Evolutionary conservation across 1,140 invertebrate genomes (phyloP).

Genomic region (Lordiphosa clarofinis): DNA sequence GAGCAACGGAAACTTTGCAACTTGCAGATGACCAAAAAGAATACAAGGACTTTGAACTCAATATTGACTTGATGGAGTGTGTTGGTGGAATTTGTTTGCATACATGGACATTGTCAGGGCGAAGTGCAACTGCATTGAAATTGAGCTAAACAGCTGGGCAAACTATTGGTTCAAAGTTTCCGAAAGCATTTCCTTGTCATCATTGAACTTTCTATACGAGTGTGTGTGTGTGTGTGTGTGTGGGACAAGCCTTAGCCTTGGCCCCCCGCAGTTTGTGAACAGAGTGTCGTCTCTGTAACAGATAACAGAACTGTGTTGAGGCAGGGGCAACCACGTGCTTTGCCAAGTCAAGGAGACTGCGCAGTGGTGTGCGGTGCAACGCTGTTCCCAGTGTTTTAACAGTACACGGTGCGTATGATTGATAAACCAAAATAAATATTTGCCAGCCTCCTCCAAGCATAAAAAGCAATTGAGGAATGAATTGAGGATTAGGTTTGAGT

Average conservation of each 20-base stretch:
- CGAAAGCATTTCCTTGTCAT: conserved; percentile 71
- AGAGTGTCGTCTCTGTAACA: background rate
- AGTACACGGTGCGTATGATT: conserved; percentile 68
- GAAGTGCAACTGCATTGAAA: conserved; percentile 35
- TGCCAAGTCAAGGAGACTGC: conserved; percentile 54
- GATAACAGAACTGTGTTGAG: conserved; percentile 26
- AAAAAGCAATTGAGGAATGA: conserved; percentile 24
- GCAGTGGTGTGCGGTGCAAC: conserved; percentile 19
- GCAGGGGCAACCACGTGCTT: conserved; percentile 44
- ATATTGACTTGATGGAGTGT: conserved; percentile 47
- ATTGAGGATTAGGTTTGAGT: conserved; percentile 5
- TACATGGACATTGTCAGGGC: conserved; percentile 10
- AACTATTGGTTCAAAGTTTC: conserved; percentile 53
- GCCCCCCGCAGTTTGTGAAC: background rate
- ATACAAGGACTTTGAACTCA: conserved; percentile 57
- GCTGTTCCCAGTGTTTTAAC: conserved; percentile 58
- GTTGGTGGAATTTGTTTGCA: conserved; percentile 27
- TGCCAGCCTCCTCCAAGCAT: conserved; percentile 62
- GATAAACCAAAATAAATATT: conserved; percentile 78
- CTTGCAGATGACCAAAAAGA: conserved; percentile 28
- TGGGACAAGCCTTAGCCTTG: conserved; percentile 64
- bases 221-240: conserved; percentile 10
- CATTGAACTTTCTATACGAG: conserved; percentile 42
- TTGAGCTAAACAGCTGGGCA: conserved; percentile 18
- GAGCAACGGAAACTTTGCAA: conserved; percentile 49